Base-by-base conservation (phyloP, 2,113 vertebrate species). In the Natator depressus region DNA sequence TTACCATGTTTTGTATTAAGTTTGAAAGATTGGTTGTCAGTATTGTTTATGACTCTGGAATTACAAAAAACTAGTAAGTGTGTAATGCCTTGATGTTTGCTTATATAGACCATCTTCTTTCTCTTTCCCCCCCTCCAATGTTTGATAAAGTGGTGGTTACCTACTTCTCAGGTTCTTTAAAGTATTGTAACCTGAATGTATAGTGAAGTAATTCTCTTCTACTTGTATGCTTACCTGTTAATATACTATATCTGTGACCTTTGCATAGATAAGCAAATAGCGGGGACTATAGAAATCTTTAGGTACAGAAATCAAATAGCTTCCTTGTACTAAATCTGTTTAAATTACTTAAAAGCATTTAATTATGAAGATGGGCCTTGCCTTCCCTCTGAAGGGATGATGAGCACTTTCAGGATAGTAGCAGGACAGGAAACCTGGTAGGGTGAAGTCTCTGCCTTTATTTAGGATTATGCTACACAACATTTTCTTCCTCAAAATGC, bases 251-350 rank as follows among this genome's bases (percentile, higher is more conserved):
- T 83, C 25, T 88, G 3, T 86, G 89, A 24, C 11, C 59, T 89
- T 46, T 94, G 16, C 62, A 78, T 96, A 89, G 92, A 93, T 89
- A 25, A 50, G 47, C 54, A 92, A 91, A 91, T 87, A 93, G 13
- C 38, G 90, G 55, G 82, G 47, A 83, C 82, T 82, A 87, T 42
- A 93, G 91, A 88, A 95, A 88, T 88, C 75, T 94, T 95, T 49
- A 80, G 35, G 65, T 76, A 59, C 85, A 80, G 80, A 83, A 91
- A 91, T 42, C 22, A 87, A 88, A 38, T 10, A 69, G 27, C 53
- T 87, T 54, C 81, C 79, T 80, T 82, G 11, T 8, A 51, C 50
- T 11, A n/a, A 76, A 42, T 78, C 20, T 62, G 29, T 50, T 78
- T 82, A 62, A 51, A 83, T 35, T 95, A 35, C 38, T 80, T 78